A percentile compares a stretch with the other conserved stretches of the same genome.
phyloP scores from a whole-genome alignment of 2,113 vertebrate species.

The Catharus fuscescens region DNA sequence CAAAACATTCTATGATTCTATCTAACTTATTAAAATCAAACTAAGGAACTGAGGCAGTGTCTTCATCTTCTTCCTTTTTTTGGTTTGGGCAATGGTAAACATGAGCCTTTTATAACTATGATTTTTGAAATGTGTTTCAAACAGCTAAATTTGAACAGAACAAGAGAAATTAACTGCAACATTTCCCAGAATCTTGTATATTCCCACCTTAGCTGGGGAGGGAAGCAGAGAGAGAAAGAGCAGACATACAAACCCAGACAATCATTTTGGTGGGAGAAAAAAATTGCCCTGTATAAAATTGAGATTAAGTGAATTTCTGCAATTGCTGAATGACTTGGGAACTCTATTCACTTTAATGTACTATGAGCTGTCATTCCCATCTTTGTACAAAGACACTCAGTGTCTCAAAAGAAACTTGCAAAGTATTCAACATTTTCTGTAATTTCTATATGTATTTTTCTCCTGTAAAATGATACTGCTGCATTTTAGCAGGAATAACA shows the following conservation, averaged over 20 bases:
- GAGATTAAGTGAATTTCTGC: constrained; percentile 46
- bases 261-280: neutral
- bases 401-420: constrained; percentile 37
- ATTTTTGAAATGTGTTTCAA: neutral
- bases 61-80: neutral
- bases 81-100: neutral
- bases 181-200: neutral
- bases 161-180: neutral
- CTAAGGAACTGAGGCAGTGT: neutral
- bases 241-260: neutral
- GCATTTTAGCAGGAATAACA: neutral
- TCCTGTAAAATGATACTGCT: neutral
- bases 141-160: neutral
- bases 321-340: constrained; percentile 41
- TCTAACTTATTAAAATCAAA: neutral
- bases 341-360: constrained; percentile 56
- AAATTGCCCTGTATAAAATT: neutral
- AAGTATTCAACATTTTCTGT: constrained; percentile 15
- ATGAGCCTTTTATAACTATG: neutral
- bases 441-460: neutral
- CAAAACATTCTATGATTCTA: neutral
- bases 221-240: neutral
- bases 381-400: constrained; percentile 33
- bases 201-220: neutral
- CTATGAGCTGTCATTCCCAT: constrained; percentile 50